Evolutionary conservation across 2,888 invertebrate genomes (phyloP), one percentile per base, ranked within the genome.

Genomic region (Polymixis lichenea): DNA sequence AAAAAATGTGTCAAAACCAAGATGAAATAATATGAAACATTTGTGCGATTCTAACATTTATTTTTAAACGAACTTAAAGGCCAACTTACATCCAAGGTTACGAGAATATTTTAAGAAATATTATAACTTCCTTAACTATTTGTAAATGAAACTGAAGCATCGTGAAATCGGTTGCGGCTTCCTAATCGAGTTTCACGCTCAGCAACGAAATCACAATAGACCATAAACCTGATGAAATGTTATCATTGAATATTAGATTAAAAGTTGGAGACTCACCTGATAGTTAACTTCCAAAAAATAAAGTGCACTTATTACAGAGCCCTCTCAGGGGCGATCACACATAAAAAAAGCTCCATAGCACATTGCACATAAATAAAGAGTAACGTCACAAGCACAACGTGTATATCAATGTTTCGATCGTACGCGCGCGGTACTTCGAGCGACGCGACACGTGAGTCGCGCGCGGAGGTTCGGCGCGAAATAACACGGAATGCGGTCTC

Each of bases 391-490:
- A 91, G 88, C 92, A 92, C 93, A 91, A 90, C 88, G 86, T 85
- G 75, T 82, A 77, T 77, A 82, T 62, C 55, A 81, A 81, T 79
- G 71, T 84, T 86, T 89, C 89, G 90, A 90, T 93, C 92, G 91
- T 84, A 88, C 85, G 90, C 93, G 91, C 92, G 92, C 89, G 89
- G 88, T 91, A 91, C 94, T 92, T 88, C 95, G 88, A 91, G 91
- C 95, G 94, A 82, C 95, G 94, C 95, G 95, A 95, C 95, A 93
- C 95, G 84, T 66, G 76, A 89, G 94, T 95, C 96, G 95, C 95
- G 94, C 93, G 94, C 93, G 91, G 95, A 95, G 95, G 92, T 92
- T 95, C 90, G 91, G 92, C 96, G 95, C 96, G 94, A 92, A 96
- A 91, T 96, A 94, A 87, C 94, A 94, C 95, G 94, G 93, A 96